Evolutionary conservation across 1,140 invertebrate genomes (phyloP).

Genomic region (Samia ricini): DNA sequence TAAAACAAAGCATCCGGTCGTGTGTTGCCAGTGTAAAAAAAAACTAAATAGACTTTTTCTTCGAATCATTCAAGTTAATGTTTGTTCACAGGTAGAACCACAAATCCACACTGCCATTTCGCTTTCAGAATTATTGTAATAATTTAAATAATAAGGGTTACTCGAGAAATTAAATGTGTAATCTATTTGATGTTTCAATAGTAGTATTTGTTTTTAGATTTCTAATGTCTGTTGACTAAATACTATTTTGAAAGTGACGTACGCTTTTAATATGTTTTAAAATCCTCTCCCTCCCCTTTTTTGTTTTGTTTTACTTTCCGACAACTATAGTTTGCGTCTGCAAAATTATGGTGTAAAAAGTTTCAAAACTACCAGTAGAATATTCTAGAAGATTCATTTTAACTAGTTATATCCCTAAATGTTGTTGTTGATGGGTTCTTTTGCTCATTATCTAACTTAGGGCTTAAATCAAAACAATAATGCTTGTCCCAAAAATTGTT

Average conservation of each 20-base stretch:
- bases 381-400: too few species aligned
- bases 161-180: conserved; percentile 19
- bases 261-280: not conserved
- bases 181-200: conserved; percentile 22
- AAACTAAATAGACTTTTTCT: not conserved
- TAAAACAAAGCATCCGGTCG: not conserved
- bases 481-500: too few species aligned
- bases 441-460: too few species aligned
- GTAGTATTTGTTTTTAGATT: not conserved
- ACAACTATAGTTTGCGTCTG: not conserved
- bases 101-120: conserved; percentile 67
- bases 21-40: not conserved
- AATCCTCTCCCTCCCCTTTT: too few species aligned
- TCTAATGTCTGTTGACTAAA: not conserved
- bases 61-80: too few species aligned
- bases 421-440: too few species aligned
- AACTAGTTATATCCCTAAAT: too few species aligned
- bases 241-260: not conserved
- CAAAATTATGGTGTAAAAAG: not conserved
- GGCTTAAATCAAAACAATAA: too few species aligned
- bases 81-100: conserved; percentile 54
- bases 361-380: too few species aligned
- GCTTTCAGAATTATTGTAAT: conserved; percentile 57
- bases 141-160: conserved; percentile 30
- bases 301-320: too few species aligned